These are phyloP conservation scores for Cyprinodon variegatus DNA, from an alignment of 2,113 vertebrate species.

Conservation along the genomic window DNA sequence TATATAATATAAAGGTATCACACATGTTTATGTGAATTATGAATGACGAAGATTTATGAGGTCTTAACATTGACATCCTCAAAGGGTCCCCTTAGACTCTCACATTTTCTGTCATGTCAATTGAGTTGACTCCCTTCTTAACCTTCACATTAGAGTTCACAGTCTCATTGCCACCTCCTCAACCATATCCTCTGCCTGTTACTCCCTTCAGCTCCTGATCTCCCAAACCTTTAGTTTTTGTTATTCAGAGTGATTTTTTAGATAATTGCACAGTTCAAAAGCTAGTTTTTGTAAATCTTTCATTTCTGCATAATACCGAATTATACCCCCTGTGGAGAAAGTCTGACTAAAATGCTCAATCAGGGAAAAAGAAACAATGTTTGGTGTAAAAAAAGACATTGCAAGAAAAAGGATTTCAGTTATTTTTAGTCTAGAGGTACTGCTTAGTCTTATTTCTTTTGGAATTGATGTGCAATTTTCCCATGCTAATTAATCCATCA, in stretches of 20 bases:
- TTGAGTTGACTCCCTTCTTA: constrained; percentile 33
- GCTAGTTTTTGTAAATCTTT: constrained; percentile 40
- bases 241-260: constrained; percentile 50
- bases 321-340: constrained; percentile 55
- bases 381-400: background rate
- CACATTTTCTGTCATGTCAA: constrained; percentile 50
- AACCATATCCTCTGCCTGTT: constrained; percentile 24
- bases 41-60: constrained; percentile 61
- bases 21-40: constrained; percentile 23
- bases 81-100: constrained; percentile 32
- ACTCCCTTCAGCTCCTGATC: constrained; percentile 36
- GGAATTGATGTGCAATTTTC: constrained; percentile 4
- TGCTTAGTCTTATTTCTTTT: constrained; percentile 20
- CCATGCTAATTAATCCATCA: background rate
- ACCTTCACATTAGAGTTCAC: constrained; percentile 43
- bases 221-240: constrained; percentile 20
- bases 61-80: constrained; percentile 21
- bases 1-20: constrained; percentile 55
- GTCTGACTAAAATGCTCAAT: constrained; percentile 21
- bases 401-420: constrained; percentile 4
- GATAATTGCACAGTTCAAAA: constrained; percentile 39
- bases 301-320: constrained; percentile 39
- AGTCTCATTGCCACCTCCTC: constrained; percentile 44
- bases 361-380: constrained; percentile 33
- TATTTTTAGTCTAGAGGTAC: constrained; percentile 7